A percentile compares a stretch with the other conserved stretches of the same genome.
phyloP scores from a whole-genome alignment of 1,140 invertebrate genomes.

The Leptoteleia sp. region DNA sequence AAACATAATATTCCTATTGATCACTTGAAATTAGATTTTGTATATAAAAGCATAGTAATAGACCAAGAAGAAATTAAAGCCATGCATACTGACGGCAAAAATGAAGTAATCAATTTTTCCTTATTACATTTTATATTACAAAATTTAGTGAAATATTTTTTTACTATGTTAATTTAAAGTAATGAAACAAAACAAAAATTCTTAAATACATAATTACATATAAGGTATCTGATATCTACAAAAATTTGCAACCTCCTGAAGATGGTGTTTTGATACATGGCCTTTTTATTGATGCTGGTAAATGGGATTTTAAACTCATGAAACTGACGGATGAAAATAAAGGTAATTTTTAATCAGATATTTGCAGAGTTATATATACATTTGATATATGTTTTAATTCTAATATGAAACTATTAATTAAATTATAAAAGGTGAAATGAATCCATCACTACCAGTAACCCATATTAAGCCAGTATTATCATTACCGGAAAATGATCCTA shows the following conservation, averaged over 20 bases:
- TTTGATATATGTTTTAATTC: constrained; percentile 8
- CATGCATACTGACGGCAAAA: constrained; percentile 76
- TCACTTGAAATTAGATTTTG: constrained; percentile 90
- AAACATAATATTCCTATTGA: constrained; percentile 93
- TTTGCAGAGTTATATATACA: neutral
- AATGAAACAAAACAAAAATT: too few species aligned
- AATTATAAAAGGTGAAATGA: constrained; percentile 85
- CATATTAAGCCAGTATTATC: constrained; percentile 86
- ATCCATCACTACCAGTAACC: constrained; percentile 88
- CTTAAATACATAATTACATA: too few species aligned
- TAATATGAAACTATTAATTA: neutral
- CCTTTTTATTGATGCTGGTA: constrained; percentile 92
- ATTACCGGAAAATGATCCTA: constrained; percentile 82
- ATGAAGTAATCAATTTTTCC: constrained; percentile 71
- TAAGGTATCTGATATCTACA: constrained; percentile 82
- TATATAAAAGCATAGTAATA: constrained; percentile 81
- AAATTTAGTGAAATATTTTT: too few species aligned
- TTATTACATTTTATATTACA: constrained; percentile 24
- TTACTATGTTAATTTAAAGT: too few species aligned
- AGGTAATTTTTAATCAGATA: constrained; percentile 79
- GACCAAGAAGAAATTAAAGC: constrained; percentile 86
- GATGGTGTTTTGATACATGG: constrained; percentile 93
- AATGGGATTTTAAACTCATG: constrained; percentile 87
- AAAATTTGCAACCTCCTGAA: constrained; percentile 82
- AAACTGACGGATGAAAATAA: constrained; percentile 87